Evolutionary conservation across 2,888 invertebrate genomes (phyloP).

Genomic region (Eupelmus urozonus): DNA sequence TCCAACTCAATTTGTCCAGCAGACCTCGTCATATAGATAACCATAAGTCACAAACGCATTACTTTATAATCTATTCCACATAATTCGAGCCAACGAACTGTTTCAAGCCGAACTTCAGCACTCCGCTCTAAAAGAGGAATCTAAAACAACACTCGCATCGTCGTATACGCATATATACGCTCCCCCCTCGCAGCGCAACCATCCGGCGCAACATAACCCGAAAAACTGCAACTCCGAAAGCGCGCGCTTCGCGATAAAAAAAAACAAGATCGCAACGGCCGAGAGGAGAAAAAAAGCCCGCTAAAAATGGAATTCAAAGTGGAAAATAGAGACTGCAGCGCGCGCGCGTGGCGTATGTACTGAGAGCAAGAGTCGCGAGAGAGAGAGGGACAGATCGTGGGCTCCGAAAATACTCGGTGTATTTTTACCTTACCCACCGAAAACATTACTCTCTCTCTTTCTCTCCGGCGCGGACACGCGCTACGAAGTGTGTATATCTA

Average conservation of each 20-base stretch:
- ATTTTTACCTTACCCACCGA: conserved; percentile 71
- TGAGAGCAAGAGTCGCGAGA: conserved; percentile 26
- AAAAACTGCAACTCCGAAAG: conserved; percentile 3
- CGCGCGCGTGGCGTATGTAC: conserved; percentile 30
- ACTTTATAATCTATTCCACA: too few species aligned
- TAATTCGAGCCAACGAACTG: too few species aligned
- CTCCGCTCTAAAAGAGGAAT: too few species aligned
- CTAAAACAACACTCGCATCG: too few species aligned
- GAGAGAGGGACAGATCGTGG: neutral
- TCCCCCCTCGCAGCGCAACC: too few species aligned
- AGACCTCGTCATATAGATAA: too few species aligned
- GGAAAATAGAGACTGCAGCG: conserved; percentile 26
- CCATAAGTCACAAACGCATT: too few species aligned
- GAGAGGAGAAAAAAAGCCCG: conserved; percentile 17
- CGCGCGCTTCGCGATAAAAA: neutral
- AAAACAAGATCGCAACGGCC: conserved; percentile 20
- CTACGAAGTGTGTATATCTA: neutral
- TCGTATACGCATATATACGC: too few species aligned
- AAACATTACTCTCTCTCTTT: conserved; percentile 37
- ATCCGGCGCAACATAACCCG: neutral
- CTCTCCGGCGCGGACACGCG: neutral
- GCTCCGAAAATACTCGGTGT: conserved; percentile 73
- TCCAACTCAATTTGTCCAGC: too few species aligned
- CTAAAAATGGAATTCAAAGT: conserved; percentile 58
- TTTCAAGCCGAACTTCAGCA: too few species aligned